phyloP scores from a whole-genome alignment of 92 coral and sea anemone species.

The Palythoa caribaeorum region DNA sequence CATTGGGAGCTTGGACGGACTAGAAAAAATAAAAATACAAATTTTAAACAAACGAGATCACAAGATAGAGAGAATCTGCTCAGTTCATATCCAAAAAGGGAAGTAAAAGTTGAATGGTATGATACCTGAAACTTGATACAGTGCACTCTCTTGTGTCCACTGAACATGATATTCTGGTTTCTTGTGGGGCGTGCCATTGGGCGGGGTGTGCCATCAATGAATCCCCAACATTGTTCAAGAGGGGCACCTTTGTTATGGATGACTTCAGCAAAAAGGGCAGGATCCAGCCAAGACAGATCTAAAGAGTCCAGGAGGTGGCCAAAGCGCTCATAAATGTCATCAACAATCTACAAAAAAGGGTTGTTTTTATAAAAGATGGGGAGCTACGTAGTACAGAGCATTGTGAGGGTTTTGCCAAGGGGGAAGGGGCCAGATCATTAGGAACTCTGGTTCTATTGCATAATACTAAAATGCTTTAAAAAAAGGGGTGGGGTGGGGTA shows the following conservation, averaged over 20 bases:
- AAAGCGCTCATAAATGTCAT: slow-evolving; percentile 53
- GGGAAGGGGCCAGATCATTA: too few relatives aligned
- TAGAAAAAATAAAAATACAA: slow-evolving; percentile 42
- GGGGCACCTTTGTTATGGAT: slow-evolving; percentile 73
- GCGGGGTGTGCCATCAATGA: slow-evolving; percentile 72
- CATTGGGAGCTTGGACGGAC: slow-evolving; percentile 81
- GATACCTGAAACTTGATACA: slow-evolving; percentile 66
- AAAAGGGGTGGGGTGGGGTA: neutral
- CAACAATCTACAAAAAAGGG: slow-evolving; percentile 40
- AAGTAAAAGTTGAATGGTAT: slow-evolving; percentile 15
- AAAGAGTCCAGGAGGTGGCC: slow-evolving; percentile 33
- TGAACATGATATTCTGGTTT: slow-evolving; percentile 69
- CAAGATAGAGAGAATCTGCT: slow-evolving; percentile 40
- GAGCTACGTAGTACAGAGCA: too few relatives aligned
- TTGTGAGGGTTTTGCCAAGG: too few relatives aligned
- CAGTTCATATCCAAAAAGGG: slow-evolving; percentile 47
- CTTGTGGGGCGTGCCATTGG: slow-evolving; percentile 74
- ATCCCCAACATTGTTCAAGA: slow-evolving; percentile 76
- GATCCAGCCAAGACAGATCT: slow-evolving; percentile 62
- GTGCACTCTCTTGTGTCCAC: slow-evolving; percentile 72
- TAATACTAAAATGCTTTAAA: too few relatives aligned
- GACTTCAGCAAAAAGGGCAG: slow-evolving; percentile 52
- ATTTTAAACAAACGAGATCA: neutral
- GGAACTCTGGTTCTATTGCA: too few relatives aligned
- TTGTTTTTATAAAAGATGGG: too few relatives aligned